These are phyloP conservation scores for Dendrocincla tyrannina DNA, from an alignment of 2,797 vertebrate genomes.

Conservation along the genomic window DNA sequence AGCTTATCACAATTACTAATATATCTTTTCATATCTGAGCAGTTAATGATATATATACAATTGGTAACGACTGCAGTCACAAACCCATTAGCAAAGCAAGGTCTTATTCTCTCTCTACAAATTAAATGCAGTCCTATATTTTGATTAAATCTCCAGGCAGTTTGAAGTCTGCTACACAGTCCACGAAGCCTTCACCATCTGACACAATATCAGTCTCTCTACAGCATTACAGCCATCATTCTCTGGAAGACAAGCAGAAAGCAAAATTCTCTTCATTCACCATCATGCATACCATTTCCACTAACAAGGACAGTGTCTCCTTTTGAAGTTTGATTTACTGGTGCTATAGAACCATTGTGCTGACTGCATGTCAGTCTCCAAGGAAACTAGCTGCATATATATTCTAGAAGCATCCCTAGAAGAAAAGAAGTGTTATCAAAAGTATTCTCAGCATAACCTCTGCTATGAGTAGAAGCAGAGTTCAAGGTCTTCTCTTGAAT, in stretches of 20 bases:
- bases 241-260: not conserved
- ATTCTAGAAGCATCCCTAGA: conserved; percentile 52
- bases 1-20: not conserved
- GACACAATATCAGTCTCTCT: not conserved
- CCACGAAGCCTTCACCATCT: not conserved
- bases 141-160: not conserved
- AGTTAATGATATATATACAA: not conserved
- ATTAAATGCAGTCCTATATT: not conserved
- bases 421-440: conserved; percentile 53
- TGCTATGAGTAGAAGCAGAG: conserved; percentile 41
- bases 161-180: not conserved
- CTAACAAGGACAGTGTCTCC: not conserved
- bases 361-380: conserved; percentile 59
- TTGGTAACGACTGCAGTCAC: not conserved
- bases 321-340: conserved; percentile 47
- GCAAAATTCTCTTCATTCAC: not conserved
- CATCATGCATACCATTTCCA: not conserved
- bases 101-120: not conserved
- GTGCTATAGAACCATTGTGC: conserved; percentile 33
- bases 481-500: conserved; percentile 62
- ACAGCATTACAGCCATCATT: not conserved
- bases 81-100: not conserved
- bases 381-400: conserved; percentile 60
- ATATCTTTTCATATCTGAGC: not conserved
- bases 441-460: conserved; percentile 49